A percentile compares a stretch with the other conserved stretches of the same genome.
These are phyloP conservation scores for Latrodectus hesperus DNA, from an alignment of 2,888 invertebrate species.

Conservation along the genomic window DNA sequence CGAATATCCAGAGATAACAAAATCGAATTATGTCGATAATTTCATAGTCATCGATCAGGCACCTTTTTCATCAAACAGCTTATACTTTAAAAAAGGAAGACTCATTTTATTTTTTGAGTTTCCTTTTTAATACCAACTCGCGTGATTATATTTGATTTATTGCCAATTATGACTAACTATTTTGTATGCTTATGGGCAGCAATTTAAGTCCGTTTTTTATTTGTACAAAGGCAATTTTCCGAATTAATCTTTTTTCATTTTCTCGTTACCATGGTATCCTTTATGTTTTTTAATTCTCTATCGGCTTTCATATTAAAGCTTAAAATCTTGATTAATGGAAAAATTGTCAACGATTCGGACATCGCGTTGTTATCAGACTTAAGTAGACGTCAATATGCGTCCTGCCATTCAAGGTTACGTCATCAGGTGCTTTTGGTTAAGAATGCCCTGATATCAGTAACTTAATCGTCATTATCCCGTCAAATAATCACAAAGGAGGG, in stretches of 20 bases:
- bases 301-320: background rate
- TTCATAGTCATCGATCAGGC: constrained; percentile 31
- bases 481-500: constrained; percentile 36
- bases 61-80: background rate
- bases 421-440: background rate
- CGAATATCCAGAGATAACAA: background rate
- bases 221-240: constrained; percentile 15
- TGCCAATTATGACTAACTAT: constrained; percentile 26
- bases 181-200: constrained; percentile 18
- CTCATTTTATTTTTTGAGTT: background rate
- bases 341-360: constrained; percentile 9
- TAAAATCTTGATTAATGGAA: constrained; percentile 36
- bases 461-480: constrained; percentile 28
- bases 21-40: constrained; percentile 42
- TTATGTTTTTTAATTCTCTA: background rate
- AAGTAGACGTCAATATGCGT: background rate
- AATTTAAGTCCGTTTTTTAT: constrained; percentile 26
- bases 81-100: background rate
- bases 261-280: constrained; percentile 6
- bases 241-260: background rate
- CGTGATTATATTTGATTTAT: constrained; percentile 48
- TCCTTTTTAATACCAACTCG: constrained; percentile 4
- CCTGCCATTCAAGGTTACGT: constrained; percentile 25
- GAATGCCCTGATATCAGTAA: constrained; percentile 23
- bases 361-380: background rate